A percentile compares a stretch with the other conserved stretches of the same genome.
phyloP scores from a whole-genome alignment of 2,888 invertebrate species.

The Reticulitermes lucifugus region DNA sequence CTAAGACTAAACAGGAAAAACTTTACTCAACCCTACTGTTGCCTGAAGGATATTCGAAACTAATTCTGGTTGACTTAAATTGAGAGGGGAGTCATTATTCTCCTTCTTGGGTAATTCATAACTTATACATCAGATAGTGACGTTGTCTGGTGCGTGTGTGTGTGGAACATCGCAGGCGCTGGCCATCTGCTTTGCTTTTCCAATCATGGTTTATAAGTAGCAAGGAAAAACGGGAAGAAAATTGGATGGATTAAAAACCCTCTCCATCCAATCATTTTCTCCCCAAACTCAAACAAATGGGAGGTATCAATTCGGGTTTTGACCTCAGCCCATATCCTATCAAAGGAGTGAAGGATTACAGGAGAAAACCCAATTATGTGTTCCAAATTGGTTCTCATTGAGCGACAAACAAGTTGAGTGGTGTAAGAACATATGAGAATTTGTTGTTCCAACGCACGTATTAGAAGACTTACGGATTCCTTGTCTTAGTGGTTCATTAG shows the following conservation, averaged over 20 bases:
- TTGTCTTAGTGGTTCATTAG: too few species aligned
- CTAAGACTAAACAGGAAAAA: too few species aligned
- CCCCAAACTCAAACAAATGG: not conserved
- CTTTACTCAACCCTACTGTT: too few species aligned
- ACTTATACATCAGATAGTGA: too few species aligned
- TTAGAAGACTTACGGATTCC: too few species aligned
- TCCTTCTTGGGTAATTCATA: too few species aligned
- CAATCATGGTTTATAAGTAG: not conserved
- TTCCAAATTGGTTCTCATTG: not conserved
- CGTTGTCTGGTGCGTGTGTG: too few species aligned
- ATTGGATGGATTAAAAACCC: constrained; percentile 4
- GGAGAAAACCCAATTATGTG: not conserved
- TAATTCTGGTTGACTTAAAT: too few species aligned
- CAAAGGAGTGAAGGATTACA: not conserved
- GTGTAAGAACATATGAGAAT: not conserved
- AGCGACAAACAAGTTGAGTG: not conserved
- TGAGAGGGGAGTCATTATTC: too few species aligned
- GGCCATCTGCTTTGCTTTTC: not conserved
- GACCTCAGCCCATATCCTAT: not conserved
- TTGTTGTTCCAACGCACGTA: not conserved
- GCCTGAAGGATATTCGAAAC: too few species aligned
- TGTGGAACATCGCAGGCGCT: not conserved
- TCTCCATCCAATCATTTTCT: not conserved
- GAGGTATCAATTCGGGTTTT: not conserved
- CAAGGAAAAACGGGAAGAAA: not conserved